phyloP scores from a whole-genome alignment of 1,140 invertebrate genomes.

The Orussus abietinus region DNA sequence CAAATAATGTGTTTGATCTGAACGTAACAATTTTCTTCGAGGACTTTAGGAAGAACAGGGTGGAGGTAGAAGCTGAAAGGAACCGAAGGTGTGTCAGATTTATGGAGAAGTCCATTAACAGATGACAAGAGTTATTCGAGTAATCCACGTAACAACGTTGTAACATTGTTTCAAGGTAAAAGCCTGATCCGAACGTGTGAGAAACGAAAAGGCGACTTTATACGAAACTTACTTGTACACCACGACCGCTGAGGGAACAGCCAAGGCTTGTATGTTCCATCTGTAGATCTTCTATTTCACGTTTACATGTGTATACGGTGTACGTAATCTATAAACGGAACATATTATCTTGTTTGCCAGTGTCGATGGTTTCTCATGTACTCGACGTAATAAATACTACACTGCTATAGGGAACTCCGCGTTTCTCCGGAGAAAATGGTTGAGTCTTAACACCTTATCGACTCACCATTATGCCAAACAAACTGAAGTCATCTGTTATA shows the following conservation, averaged over 20 bases:
- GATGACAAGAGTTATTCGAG: slow-evolving; percentile 19
- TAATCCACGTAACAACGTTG: slow-evolving; percentile 23
- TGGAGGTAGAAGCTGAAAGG: no score
- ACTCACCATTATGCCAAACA: no score
- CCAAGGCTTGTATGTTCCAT: slow-evolving; percentile 25
- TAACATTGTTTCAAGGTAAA: slow-evolving; percentile 25
- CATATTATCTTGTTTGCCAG: slow-evolving; percentile 22
- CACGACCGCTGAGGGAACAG: slow-evolving; percentile 21
- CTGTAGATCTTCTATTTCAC: slow-evolving; percentile 14
- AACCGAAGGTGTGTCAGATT: slow-evolving; percentile 19
- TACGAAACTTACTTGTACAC: slow-evolving; percentile 22
- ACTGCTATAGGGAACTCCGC: no score
- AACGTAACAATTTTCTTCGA: no score
- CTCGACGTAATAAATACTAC: no score
- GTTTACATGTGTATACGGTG: background rate
- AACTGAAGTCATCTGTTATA: no score
- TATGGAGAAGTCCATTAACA: slow-evolving; percentile 24
- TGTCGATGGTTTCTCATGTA: slow-evolving; percentile 23
- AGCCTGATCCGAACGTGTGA: slow-evolving; percentile 20
- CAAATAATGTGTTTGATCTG: no score
- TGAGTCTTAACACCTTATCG: no score
- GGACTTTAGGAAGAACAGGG: no score
- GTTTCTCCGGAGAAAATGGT: no score
- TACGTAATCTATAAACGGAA: slow-evolving; percentile 24
- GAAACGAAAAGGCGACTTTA: slow-evolving; percentile 25